Percentiles rank a stretch among this genome's conserved stretches.
Evolutionary conservation across 2,113 vertebrate species (phyloP).

Genomic region (Siniperca knerii): DNA sequence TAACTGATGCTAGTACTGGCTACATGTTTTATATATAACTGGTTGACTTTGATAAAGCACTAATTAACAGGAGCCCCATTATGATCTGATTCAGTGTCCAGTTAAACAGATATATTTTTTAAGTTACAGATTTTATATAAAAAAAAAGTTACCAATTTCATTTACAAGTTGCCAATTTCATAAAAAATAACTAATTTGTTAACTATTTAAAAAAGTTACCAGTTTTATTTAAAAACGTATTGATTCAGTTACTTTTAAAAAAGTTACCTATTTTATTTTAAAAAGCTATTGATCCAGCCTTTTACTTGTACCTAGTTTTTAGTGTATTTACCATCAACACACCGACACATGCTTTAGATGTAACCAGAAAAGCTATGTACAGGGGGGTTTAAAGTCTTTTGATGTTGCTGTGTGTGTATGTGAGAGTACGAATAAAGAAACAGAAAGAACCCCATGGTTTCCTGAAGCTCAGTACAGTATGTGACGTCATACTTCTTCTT

Average conservation of each 20-base stretch:
- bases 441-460: slow-evolving; percentile 22
- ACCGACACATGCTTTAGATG: neutral
- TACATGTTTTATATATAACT: no score
- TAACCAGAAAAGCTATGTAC: neutral
- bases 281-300: neutral
- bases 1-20: no score
- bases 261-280: neutral
- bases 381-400: neutral
- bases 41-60: no score
- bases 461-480: slow-evolving; percentile 39
- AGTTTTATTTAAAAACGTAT: neutral
- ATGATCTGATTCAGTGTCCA: neutral
- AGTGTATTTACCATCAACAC: neutral
- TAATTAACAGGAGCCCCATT: no score
- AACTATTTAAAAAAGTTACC: no score
- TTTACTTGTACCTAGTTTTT: neutral
- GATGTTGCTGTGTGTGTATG: neutral
- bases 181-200: no score
- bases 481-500: slow-evolving; percentile 65
- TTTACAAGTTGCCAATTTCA: no score
- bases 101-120: neutral
- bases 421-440: neutral
- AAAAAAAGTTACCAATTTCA: neutral
- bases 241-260: neutral
- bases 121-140: neutral